These are phyloP conservation scores for Aporrectodea caliginosa DNA, from an alignment of 1,140 invertebrate species.

Conservation along the genomic window DNA sequence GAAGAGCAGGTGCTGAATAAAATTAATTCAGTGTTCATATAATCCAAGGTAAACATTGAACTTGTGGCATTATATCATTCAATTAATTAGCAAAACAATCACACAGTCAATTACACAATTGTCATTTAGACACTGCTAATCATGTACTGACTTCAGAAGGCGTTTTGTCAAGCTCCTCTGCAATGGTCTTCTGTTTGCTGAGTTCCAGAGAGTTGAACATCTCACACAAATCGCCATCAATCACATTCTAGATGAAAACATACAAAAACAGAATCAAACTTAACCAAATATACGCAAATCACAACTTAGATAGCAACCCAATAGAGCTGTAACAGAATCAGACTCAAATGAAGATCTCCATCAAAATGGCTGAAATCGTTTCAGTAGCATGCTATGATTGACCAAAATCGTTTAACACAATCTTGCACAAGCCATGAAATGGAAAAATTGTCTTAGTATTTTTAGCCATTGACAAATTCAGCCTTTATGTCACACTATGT, in stretches of 20 bases:
- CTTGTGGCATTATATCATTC: background rate
- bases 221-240: slow-evolving; percentile 98
- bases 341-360: no score
- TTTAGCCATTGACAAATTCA: no score
- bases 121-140: background rate
- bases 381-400: no score
- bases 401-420: no score
- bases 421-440: no score
- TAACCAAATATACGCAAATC: background rate
- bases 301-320: no score
- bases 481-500: no score
- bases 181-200: slow-evolving; percentile 88
- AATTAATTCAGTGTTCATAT: slow-evolving; percentile 1
- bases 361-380: no score
- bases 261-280: slow-evolving; percentile 12
- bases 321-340: no score
- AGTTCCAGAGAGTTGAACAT: slow-evolving; percentile 95
- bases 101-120: slow-evolving; percentile 5
- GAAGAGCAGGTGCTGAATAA: slow-evolving; percentile 10
- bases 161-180: slow-evolving; percentile 87
- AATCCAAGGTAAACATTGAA: background rate
- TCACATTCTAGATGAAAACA: slow-evolving; percentile 71
- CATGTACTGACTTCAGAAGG: slow-evolving; percentile 75
- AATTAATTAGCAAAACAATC: background rate
- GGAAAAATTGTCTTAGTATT: no score